Evolutionary conservation across 2,113 vertebrate genomes (phyloP), one percentile per base, ranked within the genome.

Genomic region (Eidolon helvum): DNA sequence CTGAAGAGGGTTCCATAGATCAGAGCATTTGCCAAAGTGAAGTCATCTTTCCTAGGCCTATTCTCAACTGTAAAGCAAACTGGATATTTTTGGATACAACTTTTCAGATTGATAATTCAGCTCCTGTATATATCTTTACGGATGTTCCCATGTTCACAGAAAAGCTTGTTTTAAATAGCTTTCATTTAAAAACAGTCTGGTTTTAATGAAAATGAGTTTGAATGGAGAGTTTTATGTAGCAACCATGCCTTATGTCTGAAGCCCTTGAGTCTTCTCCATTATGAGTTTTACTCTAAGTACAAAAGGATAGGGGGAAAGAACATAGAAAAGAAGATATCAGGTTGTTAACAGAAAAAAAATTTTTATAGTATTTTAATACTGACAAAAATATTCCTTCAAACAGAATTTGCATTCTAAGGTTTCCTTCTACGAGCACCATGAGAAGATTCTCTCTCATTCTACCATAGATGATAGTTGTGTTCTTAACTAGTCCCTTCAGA

Each of bases 141-240:
- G 55, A 92, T 94, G 71, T 53, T 90, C 63, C 80, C 84, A 57
- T 82, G 33, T 91, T 85, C 71, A 68, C 55, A 88, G 85, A 93
- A 61, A 24, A 97, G 66, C 50, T 74, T 72, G 28, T 91, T 95
- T 97, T 68, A 77, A 94, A 87, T 22, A 53, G 72, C 75, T 86
- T 72, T 92, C n/a, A 66, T 43, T 87, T 71, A 77, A 72, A 86
- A 55, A 61, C 53, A 86, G 68, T 90, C 88, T 90, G 87, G 74
- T 93, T 96, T 92, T 90, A 92, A 96, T 80, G 85, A 96, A 84
- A 90, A 79, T 11, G 69, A 45, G 69, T 77, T 69, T 89, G 59
- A 66, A 75, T 48, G 63, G 26, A 90, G 28, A 91, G 19, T 88
- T 91, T 93, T 53, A 77, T 95, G 87, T 7, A 90, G 89, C 43